These are phyloP conservation scores for Lepidonotus clava DNA, from an alignment of 2,888 invertebrate species.

Conservation along the genomic window DNA sequence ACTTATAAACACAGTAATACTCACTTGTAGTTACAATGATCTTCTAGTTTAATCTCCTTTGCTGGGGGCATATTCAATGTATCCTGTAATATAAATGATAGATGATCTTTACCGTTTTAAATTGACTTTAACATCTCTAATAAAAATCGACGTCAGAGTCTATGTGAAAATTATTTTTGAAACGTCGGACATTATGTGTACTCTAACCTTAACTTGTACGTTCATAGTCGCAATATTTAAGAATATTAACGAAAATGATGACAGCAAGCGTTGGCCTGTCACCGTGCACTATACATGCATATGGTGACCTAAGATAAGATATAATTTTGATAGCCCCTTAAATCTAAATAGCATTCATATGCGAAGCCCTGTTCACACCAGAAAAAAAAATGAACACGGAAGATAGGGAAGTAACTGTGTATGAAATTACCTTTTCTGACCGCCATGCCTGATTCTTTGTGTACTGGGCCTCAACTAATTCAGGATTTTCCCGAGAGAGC, in stretches of 20 bases:
- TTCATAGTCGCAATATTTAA: too few species aligned
- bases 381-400: neutral
- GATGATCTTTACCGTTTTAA: neutral
- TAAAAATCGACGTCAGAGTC: too few species aligned
- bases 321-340: neutral
- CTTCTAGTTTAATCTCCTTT: slow-evolving; percentile 91
- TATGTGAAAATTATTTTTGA: too few species aligned
- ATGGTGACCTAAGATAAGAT: neutral
- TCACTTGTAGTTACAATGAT: slow-evolving; percentile 90
- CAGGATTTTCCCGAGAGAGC: slow-evolving; percentile 84
- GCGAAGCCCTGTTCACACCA: neutral
- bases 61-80: slow-evolving; percentile 92
- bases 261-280: too few species aligned
- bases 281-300: too few species aligned
- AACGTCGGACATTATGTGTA: too few species aligned
- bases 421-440: slow-evolving; percentile 86
- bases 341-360: neutral
- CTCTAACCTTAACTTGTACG: too few species aligned
- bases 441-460: slow-evolving; percentile 99
- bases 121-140: too few species aligned
- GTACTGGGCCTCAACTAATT: slow-evolving; percentile 94
- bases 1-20: too few species aligned
- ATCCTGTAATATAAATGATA: slow-evolving; percentile 84
- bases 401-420: neutral
- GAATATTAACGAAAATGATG: too few species aligned